Evolutionary conservation across 2,888 invertebrate genomes (phyloP), one percentile per base, ranked within the genome.

Genomic region (Hipparchia sbordonii): DNA sequence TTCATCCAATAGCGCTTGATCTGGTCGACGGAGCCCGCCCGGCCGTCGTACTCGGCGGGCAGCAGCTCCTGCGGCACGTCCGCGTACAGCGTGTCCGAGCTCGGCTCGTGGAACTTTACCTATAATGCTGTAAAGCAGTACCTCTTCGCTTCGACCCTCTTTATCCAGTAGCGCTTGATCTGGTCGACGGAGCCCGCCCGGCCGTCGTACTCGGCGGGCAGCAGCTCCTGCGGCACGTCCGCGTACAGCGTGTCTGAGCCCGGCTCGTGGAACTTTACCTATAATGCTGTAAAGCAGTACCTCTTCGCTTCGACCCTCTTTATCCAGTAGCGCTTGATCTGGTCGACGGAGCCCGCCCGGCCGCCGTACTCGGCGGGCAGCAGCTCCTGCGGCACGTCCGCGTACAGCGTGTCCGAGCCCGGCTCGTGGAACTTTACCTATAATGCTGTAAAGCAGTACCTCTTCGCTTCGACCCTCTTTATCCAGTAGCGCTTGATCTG

Each of bases 131-230:
- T n/a, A n/a, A n/a, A n/a, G n/a, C n/a, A n/a, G n/a, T n/a, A n/a
- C n/a, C n/a, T n/a, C n/a, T n/a, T n/a, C n/a, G n/a, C n/a, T n/a
- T n/a, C n/a, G n/a, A n/a, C n/a, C n/a, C n/a, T n/a, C n/a, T n/a
- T n/a, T n/a, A n/a, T n/a, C n/a, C n/a, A n/a, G n/a, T n/a, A n/a
- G n/a, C n/a, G n/a, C n/a, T n/a, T n/a, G n/a, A n/a, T n/a, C n/a
- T n/a, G n/a, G n/a, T n/a, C n/a, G n/a, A 96, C 87, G 61, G 94
- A 90, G n/a, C 95, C 96, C 0, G 94, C 95, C 70, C 94, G 91
- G 0, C 96, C 96, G 46, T 96, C 96, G 77, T 96, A 96, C 80
- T 97, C 96, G 39, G 39, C n/a, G 92, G 96, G 96, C 68, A 96
- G 81, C 73, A 96, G 85, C 61, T 96, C 95, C 78, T 90, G 93